Evolutionary conservation across 1,140 invertebrate genomes (phyloP).

Genomic region (Diorhabda elongata): DNA sequence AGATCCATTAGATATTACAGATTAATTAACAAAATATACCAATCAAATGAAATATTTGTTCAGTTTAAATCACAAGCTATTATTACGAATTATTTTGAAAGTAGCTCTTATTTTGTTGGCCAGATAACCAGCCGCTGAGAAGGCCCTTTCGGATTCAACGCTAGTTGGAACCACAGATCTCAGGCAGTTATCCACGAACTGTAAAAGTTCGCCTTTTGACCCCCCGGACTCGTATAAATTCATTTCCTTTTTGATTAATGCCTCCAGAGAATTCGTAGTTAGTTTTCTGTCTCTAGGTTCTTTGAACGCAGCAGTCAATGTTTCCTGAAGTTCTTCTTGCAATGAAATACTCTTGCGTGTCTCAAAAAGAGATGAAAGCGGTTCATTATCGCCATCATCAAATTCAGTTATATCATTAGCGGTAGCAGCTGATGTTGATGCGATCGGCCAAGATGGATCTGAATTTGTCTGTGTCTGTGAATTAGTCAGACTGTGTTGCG

Average conservation of each 20-base stretch:
- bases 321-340: background rate
- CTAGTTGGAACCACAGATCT: constrained; percentile 12
- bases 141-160: constrained; percentile 12
- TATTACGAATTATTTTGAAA: background rate
- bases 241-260: constrained; percentile 1
- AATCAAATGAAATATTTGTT: too few species aligned
- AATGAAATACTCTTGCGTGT: too few species aligned
- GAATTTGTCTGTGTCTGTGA: constrained; percentile 4
- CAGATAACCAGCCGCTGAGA: constrained; percentile 18
- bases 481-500: too few species aligned
- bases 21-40: too few species aligned
- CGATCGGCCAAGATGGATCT: too few species aligned
- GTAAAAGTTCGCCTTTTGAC: background rate
- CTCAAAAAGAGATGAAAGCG: too few species aligned
- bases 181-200: constrained; percentile 9
- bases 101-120: background rate
- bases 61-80: too few species aligned
- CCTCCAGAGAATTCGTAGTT: constrained; percentile 3
- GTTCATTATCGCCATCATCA: too few species aligned
- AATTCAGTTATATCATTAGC: too few species aligned
- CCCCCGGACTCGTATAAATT: background rate
- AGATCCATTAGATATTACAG: too few species aligned
- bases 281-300: background rate
- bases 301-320: background rate
- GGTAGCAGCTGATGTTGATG: too few species aligned